Evolutionary conservation across 1,140 invertebrate genomes (phyloP), one percentile per base, ranked within the genome.

Genomic region (Nasonia longicornis): DNA sequence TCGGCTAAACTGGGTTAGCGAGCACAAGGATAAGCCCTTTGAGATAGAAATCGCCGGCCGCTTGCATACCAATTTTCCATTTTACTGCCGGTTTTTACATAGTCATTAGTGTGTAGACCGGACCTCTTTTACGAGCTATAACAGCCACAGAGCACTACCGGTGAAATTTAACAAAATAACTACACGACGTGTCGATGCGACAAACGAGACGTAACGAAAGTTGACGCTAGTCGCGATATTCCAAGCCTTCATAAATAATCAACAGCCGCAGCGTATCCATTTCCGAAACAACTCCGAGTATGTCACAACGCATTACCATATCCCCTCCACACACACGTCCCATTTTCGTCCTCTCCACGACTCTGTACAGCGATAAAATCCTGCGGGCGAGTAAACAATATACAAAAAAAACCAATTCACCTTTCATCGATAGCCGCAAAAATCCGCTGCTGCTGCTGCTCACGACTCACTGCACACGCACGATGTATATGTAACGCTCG

Each of bases 1-100:
- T 71, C 38, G 6, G 38, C 58, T 26, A 31, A 79, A 79, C 35
- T 71, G n/a, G 72, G 69, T 71, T 71, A 79, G 42, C 67, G 26
- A 71, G 69, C 58, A 63, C 48, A 35, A n/a, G 38, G 64, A 67
- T 31, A 67, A 16, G 29, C 64, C 64, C 64, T 67, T 29, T n/a
- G 3, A 7, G 69, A 31, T 8, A n/a, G 16, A 58, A 58, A 16
- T 58, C 52, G 16, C 6, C 52, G 16, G 16, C 1, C 16, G 52
- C 20, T 58, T 58, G 52, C 16, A 58, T 58, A 58, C 52, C 52
- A 58, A 58, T 58, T 58, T 58, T 58, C 52, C 52, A 58, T 20
- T 58, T 58, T 58, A 58, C 52, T 58, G 52, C 16, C 52, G 52
- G 52, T n/a, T 58, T 58, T 58, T 58, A 58, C 16, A n/a, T 58